Evolutionary conservation across 2,888 invertebrate genomes (phyloP).

Genomic region (Noctua pronuba): DNA sequence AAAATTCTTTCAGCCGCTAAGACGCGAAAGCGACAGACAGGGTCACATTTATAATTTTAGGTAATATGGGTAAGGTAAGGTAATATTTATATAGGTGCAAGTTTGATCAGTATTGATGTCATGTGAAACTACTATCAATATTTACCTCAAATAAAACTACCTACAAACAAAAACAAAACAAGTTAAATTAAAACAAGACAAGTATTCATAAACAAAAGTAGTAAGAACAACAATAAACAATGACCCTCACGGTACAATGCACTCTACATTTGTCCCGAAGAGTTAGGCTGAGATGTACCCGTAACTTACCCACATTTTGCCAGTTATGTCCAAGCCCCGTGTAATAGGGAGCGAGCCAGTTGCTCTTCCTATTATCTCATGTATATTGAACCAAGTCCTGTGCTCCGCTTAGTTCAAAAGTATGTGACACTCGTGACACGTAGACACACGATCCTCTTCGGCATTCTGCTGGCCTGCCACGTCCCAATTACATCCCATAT

Average conservation of each 20-base stretch:
- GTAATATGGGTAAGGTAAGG: background rate
- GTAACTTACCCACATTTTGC: background rate
- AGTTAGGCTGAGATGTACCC: background rate
- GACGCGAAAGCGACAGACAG: background rate
- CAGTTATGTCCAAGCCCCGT: background rate
- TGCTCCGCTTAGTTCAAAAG: constrained; percentile 12
- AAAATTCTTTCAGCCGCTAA: background rate
- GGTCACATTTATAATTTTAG: background rate
- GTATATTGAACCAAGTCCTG: background rate
- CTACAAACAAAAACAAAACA: background rate
- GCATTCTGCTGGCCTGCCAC: constrained; percentile 19
- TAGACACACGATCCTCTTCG: constrained; percentile 31
- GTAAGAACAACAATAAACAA: background rate
- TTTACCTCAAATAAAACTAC: background rate
- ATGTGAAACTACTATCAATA: background rate
- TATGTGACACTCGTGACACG: constrained; percentile 16
- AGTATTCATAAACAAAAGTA: constrained; percentile 2
- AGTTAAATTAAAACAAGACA: background rate
- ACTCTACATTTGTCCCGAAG: background rate
- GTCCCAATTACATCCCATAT: constrained; percentile 46
- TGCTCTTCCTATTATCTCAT: constrained; percentile 2
- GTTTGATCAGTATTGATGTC: background rate
- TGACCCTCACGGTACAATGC: background rate
- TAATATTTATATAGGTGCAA: no score
- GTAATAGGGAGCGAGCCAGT: background rate